Evolutionary conservation across 2,888 invertebrate genomes (phyloP).

Genomic region (Pseudococcus viburni): DNA sequence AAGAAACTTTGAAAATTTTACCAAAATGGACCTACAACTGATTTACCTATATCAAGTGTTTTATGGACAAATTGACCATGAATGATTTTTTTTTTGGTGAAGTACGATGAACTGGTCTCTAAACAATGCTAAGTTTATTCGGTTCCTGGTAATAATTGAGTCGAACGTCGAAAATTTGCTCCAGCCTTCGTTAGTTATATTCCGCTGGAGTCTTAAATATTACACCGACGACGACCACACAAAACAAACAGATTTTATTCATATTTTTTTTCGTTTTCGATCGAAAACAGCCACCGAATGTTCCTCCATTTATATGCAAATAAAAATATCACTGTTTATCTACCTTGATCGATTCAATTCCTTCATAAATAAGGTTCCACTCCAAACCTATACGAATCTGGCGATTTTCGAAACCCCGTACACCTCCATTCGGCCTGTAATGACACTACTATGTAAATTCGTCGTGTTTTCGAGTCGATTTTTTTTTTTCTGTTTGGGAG

Average conservation of each 20-base stretch:
- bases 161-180: not conserved
- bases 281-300: not conserved
- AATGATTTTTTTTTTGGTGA: not conserved
- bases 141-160: not conserved
- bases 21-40: not conserved
- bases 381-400: not conserved
- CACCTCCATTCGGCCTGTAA: not conserved
- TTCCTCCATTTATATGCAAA: constrained; percentile 55
- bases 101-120: not conserved
- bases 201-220: not conserved
- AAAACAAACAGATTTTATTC: not conserved
- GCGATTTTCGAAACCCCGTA: not conserved
- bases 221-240: not conserved
- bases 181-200: not conserved
- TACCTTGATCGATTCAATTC: constrained; percentile 33
- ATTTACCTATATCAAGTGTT: too few species aligned
- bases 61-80: too few species aligned
- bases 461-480: not conserved
- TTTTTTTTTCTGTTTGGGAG: not conserved
- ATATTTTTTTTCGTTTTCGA: constrained; percentile 28
- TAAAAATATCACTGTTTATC: constrained; percentile 44
- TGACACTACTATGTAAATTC: constrained; percentile 34
- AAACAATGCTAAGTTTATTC: not conserved
- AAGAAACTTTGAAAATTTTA: not conserved
- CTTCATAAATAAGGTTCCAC: not conserved